Percentiles rank a stretch among this genome's conserved stretches.
These are phyloP conservation scores for Aix galericulata DNA, from an alignment of 2,113 vertebrate genomes.

Conservation along the genomic window DNA sequence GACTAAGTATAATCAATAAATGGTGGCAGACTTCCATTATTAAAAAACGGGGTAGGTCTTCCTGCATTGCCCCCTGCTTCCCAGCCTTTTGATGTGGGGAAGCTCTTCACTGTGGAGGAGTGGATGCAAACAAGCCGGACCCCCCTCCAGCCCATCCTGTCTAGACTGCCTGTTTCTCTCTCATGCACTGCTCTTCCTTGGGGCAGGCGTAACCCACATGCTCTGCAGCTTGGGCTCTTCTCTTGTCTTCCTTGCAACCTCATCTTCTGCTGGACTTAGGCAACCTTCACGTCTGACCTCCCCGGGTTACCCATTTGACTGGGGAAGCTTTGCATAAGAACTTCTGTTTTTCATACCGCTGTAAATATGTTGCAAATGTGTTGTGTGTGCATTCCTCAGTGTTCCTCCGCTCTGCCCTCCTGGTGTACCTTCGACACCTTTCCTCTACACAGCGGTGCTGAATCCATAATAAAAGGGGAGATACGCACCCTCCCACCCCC, in stretches of 20 bases:
- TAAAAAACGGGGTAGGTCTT: neutral
- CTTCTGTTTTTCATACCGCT: neutral
- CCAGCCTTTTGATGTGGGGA: neutral
- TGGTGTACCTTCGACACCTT: fast-evolving
- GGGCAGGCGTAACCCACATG: neutral
- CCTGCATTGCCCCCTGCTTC: neutral
- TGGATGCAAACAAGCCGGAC: fast-evolving
- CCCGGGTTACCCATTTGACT: neutral
- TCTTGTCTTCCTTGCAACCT: neutral
- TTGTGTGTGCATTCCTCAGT: neutral
- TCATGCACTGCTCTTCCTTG: neutral
- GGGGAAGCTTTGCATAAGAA: neutral
- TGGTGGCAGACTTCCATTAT: neutral
- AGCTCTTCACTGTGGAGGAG: neutral
- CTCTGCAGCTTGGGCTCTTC: neutral
- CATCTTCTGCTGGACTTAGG: neutral
- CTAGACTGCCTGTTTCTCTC: neutral
- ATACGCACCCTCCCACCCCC: fast-evolving
- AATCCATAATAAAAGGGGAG: neutral
- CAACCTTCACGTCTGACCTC: neutral
- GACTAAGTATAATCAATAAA: neutral
- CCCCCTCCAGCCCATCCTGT: neutral
- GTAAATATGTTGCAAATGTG: fast-evolving
- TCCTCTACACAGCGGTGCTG: neutral
- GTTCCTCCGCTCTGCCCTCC: fast-evolving